A percentile compares a stretch with the other conserved stretches of the same genome.
These are phyloP conservation scores for Pteronotus mesoamericanus DNA, from an alignment of 2,797 vertebrate species.

Conservation along the genomic window DNA sequence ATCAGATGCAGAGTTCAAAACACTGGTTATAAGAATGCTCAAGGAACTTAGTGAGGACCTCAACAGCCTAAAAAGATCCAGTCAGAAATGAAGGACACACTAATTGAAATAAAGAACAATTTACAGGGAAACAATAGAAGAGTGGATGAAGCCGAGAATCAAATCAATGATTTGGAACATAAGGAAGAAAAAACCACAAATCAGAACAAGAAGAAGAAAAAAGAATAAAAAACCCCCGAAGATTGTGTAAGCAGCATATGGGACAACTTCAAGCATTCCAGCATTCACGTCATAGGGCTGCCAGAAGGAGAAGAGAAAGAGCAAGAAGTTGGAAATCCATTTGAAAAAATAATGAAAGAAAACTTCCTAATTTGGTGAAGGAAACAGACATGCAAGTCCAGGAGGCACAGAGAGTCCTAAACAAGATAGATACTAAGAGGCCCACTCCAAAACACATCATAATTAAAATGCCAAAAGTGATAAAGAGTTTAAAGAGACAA, in stretches of 20 bases:
- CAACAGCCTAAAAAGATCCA: neutral
- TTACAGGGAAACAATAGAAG: neutral
- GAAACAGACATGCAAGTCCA: neutral
- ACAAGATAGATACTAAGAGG: neutral
- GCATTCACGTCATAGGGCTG: neutral
- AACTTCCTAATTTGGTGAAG: neutral
- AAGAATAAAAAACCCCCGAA: neutral
- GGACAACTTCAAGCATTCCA: neutral
- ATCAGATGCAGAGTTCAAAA: neutral
- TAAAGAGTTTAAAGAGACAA: neutral
- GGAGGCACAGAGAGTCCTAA: neutral
- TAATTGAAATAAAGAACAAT: neutral
- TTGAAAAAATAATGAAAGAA: neutral
- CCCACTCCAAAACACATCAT: neutral
- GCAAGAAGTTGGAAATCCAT: neutral
- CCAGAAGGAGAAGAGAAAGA: neutral
- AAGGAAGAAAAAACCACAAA: neutral
- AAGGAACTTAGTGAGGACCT: neutral
- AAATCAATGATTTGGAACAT: neutral
- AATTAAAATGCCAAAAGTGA: neutral
- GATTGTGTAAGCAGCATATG: neutral
- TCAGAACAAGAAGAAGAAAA: neutral
- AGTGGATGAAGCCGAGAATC: neutral
- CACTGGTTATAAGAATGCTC: neutral
- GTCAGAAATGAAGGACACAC: neutral